These are phyloP conservation scores for Criorhina ranunculi DNA, from an alignment of 2,888 invertebrate species.

Conservation along the genomic window DNA sequence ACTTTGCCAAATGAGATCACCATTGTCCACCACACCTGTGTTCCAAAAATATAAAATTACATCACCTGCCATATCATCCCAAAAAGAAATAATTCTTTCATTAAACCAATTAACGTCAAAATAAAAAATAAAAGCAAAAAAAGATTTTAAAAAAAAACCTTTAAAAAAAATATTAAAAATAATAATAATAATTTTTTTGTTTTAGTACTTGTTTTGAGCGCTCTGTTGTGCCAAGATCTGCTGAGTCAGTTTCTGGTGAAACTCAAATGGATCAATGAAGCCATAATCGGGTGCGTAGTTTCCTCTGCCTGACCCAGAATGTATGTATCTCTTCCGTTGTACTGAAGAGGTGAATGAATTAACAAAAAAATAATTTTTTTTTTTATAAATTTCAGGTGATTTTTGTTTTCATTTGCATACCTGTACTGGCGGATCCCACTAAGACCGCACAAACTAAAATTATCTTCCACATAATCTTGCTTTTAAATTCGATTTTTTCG, in stretches of 20 bases:
- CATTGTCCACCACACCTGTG: slow-evolving; percentile 27
- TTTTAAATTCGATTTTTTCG: slow-evolving; percentile 32
- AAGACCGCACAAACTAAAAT: slow-evolving; percentile 80
- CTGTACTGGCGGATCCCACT: slow-evolving; percentile 79
- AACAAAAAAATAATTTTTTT: no score
- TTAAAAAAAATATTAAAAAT: slow-evolving; percentile 28
- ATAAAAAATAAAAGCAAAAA: slow-evolving; percentile 27
- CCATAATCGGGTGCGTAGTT: slow-evolving; percentile 80
- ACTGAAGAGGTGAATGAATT: slow-evolving; percentile 30
- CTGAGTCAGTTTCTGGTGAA: slow-evolving; percentile 82
- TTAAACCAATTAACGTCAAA: slow-evolving; percentile 47
- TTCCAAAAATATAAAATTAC: slow-evolving; percentile 27
- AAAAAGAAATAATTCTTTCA: slow-evolving; percentile 11
- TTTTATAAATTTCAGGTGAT: no score
- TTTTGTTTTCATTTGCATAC: slow-evolving; percentile 76
- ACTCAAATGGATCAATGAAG: slow-evolving; percentile 81
- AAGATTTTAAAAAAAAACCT: slow-evolving; percentile 21
- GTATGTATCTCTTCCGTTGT: slow-evolving; percentile 66
- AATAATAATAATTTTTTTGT: slow-evolving; percentile 63
- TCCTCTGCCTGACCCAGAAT: slow-evolving; percentile 31
- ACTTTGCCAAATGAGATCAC: slow-evolving; percentile 23
- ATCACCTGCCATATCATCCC: slow-evolving; percentile 27
- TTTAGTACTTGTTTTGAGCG: slow-evolving; percentile 80
- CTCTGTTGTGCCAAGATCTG: slow-evolving; percentile 82
- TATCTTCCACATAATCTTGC: slow-evolving; percentile 80